phyloP scores from a whole-genome alignment of 2,888 invertebrate species.

The Athetis lepigone region DNA sequence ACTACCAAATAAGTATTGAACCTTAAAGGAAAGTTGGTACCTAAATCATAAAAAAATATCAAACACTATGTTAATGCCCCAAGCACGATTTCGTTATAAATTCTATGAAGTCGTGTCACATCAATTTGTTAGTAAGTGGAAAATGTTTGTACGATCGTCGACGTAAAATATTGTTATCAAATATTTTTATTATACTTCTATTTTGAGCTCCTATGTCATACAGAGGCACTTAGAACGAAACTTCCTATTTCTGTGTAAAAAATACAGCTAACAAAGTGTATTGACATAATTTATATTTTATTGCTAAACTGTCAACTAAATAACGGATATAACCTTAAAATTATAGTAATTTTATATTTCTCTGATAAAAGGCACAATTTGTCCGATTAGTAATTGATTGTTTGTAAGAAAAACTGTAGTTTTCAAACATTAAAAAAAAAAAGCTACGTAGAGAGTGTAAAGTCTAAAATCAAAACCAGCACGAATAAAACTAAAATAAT shows the following conservation, averaged over 20 bases:
- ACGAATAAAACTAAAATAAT: background rate
- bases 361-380: conserved; percentile 5
- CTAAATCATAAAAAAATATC: conserved; percentile 18
- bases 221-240: background rate
- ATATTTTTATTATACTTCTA: conserved; percentile 25
- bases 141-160: conserved; percentile 33
- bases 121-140: conserved; percentile 44
- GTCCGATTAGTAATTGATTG: background rate
- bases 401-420: too few relatives aligned
- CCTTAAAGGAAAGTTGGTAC: too few relatives aligned
- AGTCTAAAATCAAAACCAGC: background rate
- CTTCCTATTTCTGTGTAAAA: background rate
- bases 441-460: background rate
- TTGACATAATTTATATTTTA: background rate
- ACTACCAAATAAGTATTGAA: too few relatives aligned
- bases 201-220: conserved; percentile 15
- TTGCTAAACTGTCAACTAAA: conserved; percentile 7
- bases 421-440: background rate
- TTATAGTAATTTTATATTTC: conserved; percentile 1
- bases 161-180: conserved; percentile 29
- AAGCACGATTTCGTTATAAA: conserved; percentile 42
- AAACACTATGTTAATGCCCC: conserved; percentile 27
- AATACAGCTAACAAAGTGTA: background rate
- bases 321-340: conserved; percentile 17
- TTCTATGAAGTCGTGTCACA: conserved; percentile 48